Evolutionary conservation across 35 echinoderm and acorn worm species (phyloP), one percentile per base, ranked within the genome.

Genomic region (Apostichopus parvimensis): DNA sequence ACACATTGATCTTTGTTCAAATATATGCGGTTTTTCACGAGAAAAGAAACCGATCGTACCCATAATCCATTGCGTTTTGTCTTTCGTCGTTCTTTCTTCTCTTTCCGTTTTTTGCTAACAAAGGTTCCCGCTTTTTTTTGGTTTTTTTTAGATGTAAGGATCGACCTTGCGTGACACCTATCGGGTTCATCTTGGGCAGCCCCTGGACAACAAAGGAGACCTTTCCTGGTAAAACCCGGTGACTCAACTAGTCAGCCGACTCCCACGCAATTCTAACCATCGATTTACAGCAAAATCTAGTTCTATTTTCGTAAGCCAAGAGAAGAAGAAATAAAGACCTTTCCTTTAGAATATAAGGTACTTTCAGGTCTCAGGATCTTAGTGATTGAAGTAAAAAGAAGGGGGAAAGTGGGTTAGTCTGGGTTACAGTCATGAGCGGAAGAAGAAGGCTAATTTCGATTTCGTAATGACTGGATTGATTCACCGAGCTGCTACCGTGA

Each of bases 161-260:
- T 84, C 81, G 81, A 84, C 81, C 81, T 84, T 56, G 17, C 22
- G 8, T 84, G 81, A 84, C 81, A 84, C 81, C 53, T 83, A 21
- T 75, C 5, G 71, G 20, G n/a, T 14, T 75, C 17, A 22, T 75
- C 71, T 75, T 75, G 71, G 71, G 71, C 71, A 75, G 71, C 71
- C 71, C 71, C 71, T 75, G 71, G 71, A 75, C 71, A 75, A 75
- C 71, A 75, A 75, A 75, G 71, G n/a, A 22, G 71, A 75, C 71
- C 71, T 75, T 75, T 75, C 71, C 15, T 75, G 17, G 71, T 75
- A 75, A 75, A 11, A 22, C 4, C 17, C n/a, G 17, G 71, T 75
- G 71, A 75, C 71, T 75, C 71, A 75, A 18, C 71, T n/a, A 75
- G 71, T n/a, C 71, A 75, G 17, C 71, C n/a, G 71, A 75, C 71